Evolutionary conservation across 2,113 vertebrate species (phyloP).

Genomic region (Platichthys stellatus): DNA sequence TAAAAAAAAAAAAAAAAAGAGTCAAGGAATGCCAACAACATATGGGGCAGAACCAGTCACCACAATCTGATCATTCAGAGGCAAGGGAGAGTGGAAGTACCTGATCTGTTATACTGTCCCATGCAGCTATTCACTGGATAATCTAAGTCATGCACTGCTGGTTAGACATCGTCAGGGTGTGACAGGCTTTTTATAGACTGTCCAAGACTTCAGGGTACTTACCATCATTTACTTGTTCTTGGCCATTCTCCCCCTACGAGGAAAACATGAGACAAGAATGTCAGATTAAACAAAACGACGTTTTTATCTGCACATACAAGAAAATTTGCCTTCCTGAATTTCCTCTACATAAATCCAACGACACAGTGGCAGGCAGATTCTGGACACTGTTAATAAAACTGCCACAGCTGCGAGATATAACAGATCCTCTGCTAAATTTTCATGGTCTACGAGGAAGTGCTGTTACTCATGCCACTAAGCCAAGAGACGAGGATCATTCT

Average conservation of each 20-base stretch:
- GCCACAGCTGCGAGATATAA: neutral
- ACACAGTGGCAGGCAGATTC: neutral
- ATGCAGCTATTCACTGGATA: slow-evolving; percentile 50
- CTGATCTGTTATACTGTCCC: slow-evolving; percentile 19
- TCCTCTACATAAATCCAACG: neutral
- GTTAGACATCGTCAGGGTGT: slow-evolving; percentile 50
- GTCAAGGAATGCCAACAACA: slow-evolving; percentile 7
- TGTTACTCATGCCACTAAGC: neutral
- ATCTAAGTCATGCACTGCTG: slow-evolving; percentile 68
- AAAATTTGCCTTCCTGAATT: neutral
- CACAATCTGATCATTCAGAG: slow-evolving; percentile 15
- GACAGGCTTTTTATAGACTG: slow-evolving; percentile 33
- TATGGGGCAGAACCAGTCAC: neutral
- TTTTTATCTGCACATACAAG: neutral
- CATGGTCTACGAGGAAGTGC: neutral
- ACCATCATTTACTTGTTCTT: slow-evolving; percentile 77
- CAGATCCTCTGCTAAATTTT: neutral
- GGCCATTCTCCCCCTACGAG: slow-evolving; percentile 74
- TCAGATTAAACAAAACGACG: slow-evolving; percentile 16
- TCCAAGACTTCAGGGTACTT: slow-evolving; percentile 50
- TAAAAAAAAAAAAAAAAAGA: slow-evolving; percentile 1
- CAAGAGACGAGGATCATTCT: neutral
- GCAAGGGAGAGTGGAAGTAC: slow-evolving; percentile 35
- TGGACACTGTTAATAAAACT: neutral
- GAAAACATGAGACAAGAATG: slow-evolving; percentile 38